Evolutionary conservation across 2,888 invertebrate genomes (phyloP), one percentile per base, ranked within the genome.

Genomic region (Aphidoletes aphidimyza): DNA sequence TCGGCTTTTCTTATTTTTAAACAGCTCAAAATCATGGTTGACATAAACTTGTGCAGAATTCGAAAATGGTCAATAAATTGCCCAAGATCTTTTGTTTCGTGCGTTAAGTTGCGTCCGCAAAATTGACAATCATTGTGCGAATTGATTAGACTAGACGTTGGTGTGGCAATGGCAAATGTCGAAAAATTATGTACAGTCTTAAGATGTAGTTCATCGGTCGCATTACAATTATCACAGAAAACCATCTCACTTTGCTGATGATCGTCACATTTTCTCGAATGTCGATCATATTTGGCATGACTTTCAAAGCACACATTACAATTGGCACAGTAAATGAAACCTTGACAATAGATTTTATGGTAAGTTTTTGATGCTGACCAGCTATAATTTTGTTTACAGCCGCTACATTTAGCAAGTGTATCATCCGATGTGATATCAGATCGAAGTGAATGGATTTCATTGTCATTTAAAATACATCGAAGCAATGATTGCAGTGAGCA

Each of bases 401-500:
- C 19, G 9, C 17, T 17, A 78, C 78, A 78, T 36, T 36, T 78
- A 8, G 8, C 47, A 54, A 22, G 22, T 6, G 5, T 19, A 54
- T 54, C 26, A 26, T 49, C 49, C 9, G 2, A 11, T 9, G 42
- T 11, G 49, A 19, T 49, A 11, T 49, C 9, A 49, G 49, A 49
- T 19, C 17, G 49, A 17, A 49, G 11, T 19, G 49, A 49, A 11
- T 49, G n/a, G 36, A 36, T 22, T 5, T 81, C 11, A 37, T 37
- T 37, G 11, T n/a, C n/a, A n/a, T 81, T 37, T 6, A 19, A 8
- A 6, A 81, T 37, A n/a, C n/a, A n/a, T 11, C 78, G 78, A 34
- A 81, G 2, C 81, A 81, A 37, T n/a, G 81, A 81, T 37, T 81
- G 19, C 36, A 81, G 0, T 8, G 81, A 81, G 17, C 81, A 81